phyloP scores from a whole-genome alignment of 1,140 invertebrate genomes.

The Leptinotarsa defecta region DNA sequence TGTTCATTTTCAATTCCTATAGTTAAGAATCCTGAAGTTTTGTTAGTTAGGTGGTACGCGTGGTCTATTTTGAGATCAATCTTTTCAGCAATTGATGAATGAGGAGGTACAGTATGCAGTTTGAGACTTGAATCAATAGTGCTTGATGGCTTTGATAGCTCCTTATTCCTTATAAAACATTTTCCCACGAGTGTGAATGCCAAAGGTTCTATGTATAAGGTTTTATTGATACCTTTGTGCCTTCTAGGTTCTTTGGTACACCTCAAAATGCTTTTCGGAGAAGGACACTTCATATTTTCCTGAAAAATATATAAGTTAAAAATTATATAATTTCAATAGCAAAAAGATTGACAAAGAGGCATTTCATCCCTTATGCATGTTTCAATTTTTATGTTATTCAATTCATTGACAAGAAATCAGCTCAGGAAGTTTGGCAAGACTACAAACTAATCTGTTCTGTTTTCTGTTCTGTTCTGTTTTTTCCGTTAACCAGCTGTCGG shows the following conservation, averaged over 20 bases:
- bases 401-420: too few relatives aligned
- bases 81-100: constrained; percentile 47
- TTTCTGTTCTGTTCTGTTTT: too few relatives aligned
- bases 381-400: too few relatives aligned
- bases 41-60: constrained; percentile 45
- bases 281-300: constrained; percentile 39
- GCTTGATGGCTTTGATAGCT: constrained; percentile 35
- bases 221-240: background rate
- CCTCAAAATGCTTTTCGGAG: constrained; percentile 45
- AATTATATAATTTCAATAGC: too few relatives aligned
- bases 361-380: too few relatives aligned
- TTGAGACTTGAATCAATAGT: constrained; percentile 27
- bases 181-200: constrained; percentile 39
- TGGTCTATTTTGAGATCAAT: constrained; percentile 50
- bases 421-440: too few relatives aligned
- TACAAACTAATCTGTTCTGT: too few relatives aligned
- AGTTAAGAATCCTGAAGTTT: constrained; percentile 55
- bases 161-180: constrained; percentile 34
- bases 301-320: background rate
- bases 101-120: constrained; percentile 43
- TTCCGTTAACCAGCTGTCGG: too few relatives aligned
- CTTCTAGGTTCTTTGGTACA: constrained; percentile 31
- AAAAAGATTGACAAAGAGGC: too few relatives aligned
- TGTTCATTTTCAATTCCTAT: constrained; percentile 47
- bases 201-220: constrained; percentile 28